Evolutionary conservation across 2,888 invertebrate genomes (phyloP), one percentile per base, ranked within the genome.

Genomic region (Agonopterix alstromeriana): DNA sequence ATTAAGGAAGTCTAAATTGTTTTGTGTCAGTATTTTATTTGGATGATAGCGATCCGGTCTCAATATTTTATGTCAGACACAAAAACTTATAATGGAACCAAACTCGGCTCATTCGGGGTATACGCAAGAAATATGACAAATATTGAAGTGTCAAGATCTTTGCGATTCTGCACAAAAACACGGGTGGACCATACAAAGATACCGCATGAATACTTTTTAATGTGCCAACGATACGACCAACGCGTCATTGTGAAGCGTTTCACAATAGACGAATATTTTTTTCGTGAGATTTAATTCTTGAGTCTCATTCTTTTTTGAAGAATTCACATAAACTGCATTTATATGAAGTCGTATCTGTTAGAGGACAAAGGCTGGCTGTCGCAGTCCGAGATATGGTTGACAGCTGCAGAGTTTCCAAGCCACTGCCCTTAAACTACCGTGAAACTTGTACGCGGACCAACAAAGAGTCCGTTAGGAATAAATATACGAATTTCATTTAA

Each of bases 141-240:
- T 68, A 67, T 74, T 68, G 55, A 77, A 77, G 84, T 86, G 86
- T 86, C 83, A 84, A 80, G 75, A 82, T 82, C 73, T 60, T 62
- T 67, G 70, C 74, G 63, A 79, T 78, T 70, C 61, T 53, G 67
- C 72, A 81, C 77, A 84, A 82, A 71, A 65, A 69, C 60, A 66
- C 57, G 65, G 69, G 69, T 70, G 75, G 77, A 78, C 76, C 70
- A 70, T 68, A 80, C 73, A 82, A 82, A 73, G 76, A 78, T 79
- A 84, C 84, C 84, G 80, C 83, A 82, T 87, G 87, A 87, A 88
- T 88, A 84, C 86, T 87, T 86, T 88, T 88, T 88, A 87, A 88
- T 87, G 85, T 71, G 85, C 82, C 84, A 85, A 76, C 77, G 86
- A 87, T 88, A 86, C 86, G 85, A 80, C 87, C 84, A 82, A 75